These are phyloP conservation scores for Drosophila littoralis DNA, from an alignment of 1,140 invertebrate genomes.

Conservation along the genomic window DNA sequence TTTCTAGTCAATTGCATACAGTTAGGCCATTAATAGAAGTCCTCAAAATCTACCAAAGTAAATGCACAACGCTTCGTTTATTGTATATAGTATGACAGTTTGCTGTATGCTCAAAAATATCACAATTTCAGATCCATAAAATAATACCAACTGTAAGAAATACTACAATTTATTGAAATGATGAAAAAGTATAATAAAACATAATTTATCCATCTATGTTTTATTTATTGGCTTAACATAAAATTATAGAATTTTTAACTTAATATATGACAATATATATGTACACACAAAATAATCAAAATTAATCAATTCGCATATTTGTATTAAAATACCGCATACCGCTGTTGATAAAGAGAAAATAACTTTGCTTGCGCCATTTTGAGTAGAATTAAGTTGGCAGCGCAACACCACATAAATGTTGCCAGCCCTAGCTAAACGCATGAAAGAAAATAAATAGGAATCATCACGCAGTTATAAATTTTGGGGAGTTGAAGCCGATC, in stretches of 20 bases:
- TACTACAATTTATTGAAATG: neutral
- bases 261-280: too few relatives aligned
- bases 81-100: constrained; percentile 12
- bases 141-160: constrained; percentile 1
- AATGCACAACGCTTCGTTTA: constrained; percentile 14
- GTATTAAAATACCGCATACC: neutral
- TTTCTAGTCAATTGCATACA: neutral
- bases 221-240: too few relatives aligned
- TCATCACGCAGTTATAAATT: constrained; percentile 40
- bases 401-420: too few relatives aligned
- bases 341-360: neutral
- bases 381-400: constrained; percentile 29
- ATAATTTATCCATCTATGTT: too few relatives aligned
- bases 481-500: neutral
- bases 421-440: constrained; percentile 31
- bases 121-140: neutral
- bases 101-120: neutral
- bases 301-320: neutral
- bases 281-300: neutral
- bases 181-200: too few relatives aligned
- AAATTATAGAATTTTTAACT: too few relatives aligned
- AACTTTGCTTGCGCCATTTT: neutral
- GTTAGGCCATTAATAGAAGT: constrained; percentile 18
- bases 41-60: neutral
- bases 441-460: constrained; percentile 55